A percentile compares a stretch with the other conserved stretches of the same genome.
phyloP scores from a whole-genome alignment of 2,888 invertebrate species.

The Rhagium mordax region DNA sequence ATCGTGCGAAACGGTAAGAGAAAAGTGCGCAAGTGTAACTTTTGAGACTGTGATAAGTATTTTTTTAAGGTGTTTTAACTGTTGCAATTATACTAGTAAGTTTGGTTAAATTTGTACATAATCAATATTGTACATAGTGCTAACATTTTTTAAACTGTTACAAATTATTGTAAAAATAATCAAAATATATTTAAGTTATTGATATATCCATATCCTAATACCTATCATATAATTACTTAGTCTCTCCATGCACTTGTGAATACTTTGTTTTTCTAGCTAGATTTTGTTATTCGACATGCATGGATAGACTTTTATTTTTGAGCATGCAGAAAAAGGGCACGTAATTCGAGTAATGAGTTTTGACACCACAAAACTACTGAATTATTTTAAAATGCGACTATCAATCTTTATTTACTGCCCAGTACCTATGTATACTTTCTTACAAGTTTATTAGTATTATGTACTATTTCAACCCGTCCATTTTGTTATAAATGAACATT shows the following conservation, averaged over 20 bases:
- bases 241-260: background rate
- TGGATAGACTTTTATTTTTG: background rate
- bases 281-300: background rate
- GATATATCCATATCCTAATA: background rate
- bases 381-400: background rate
- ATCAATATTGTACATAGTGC: conserved; percentile 39
- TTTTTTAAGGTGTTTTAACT: conserved; percentile 46
- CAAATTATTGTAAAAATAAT: conserved; percentile 21
- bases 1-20: background rate
- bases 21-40: background rate
- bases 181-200: conserved; percentile 18
- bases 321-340: background rate
- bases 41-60: conserved; percentile 41
- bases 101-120: conserved; percentile 57
- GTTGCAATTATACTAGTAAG: conserved; percentile 62
- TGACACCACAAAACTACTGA: background rate
- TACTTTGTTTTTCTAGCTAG: background rate
- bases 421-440: background rate
- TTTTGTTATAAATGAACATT: conserved; percentile 40
- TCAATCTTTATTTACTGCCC: background rate
- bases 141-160: conserved; percentile 26
- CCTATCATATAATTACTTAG: background rate
- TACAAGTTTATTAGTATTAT: conserved; percentile 7
- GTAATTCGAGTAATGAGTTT: background rate
- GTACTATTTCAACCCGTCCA: conserved; percentile 49